Conservation (phyloP, 2,797 vertebrate genomes). For the Propithecus perrieri region DNA sequence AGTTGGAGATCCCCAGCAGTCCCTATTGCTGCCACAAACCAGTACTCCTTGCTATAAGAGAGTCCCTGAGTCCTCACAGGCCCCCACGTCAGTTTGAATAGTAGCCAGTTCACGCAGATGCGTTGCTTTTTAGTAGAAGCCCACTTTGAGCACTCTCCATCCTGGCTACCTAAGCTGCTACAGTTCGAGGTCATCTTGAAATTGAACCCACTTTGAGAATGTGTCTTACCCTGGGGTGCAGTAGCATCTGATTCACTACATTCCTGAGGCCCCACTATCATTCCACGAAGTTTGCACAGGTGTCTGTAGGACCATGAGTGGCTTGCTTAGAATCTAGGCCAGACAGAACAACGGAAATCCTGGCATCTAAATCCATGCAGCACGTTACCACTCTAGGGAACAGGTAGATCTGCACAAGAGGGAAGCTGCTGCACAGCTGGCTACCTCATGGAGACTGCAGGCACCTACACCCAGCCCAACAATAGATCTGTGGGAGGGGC, state of each 20-base stretch:
- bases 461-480: not conserved
- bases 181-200: not conserved
- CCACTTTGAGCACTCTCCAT: not conserved
- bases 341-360: not conserved
- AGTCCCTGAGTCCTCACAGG: not conserved
- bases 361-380: not conserved
- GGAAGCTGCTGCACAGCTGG: not conserved
- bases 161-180: not conserved
- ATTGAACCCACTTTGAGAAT: not conserved
- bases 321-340: not conserved
- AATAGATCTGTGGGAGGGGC: not conserved
- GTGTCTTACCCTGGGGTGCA: not conserved
- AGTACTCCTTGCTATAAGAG: not conserved
- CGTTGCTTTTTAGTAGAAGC: not conserved
- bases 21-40: not conserved
- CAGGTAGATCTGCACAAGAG: not conserved
- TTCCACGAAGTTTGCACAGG: not conserved
- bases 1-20: not conserved
- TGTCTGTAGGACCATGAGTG: not conserved
- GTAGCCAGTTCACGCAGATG: not conserved
- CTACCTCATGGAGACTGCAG: not conserved
- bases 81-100: not conserved
- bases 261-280: not conserved
- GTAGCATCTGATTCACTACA: not conserved
- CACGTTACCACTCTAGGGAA: not conserved